Evolutionary conservation across 2,113 vertebrate species (phyloP).

Genomic region (Procavia capensis): DNA sequence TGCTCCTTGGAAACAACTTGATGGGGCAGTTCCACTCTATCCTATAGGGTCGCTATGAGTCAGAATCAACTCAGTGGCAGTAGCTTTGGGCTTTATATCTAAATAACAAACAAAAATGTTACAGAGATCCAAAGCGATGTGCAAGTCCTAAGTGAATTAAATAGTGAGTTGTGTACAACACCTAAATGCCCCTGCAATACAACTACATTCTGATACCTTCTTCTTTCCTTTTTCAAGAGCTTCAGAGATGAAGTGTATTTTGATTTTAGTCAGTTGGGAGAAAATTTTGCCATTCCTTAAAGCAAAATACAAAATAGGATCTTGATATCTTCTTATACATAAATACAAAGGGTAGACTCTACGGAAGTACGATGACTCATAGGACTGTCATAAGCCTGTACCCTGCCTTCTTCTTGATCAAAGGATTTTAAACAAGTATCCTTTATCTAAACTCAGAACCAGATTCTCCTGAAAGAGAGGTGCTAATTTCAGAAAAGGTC

Average conservation of each 20-base stretch:
- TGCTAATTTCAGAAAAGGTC: not conserved
- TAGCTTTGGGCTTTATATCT: no score
- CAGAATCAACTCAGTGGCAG: no score
- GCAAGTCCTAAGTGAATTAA: not conserved
- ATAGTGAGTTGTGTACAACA: not conserved
- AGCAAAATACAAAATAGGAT: not conserved
- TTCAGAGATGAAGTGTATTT: not conserved
- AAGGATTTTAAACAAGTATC: not conserved
- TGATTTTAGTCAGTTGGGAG: not conserved
- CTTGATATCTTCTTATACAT: not conserved
- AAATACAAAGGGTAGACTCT: not conserved
- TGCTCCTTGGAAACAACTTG: no score
- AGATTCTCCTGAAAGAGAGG: not conserved
- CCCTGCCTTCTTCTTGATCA: not conserved
- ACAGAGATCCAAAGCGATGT: not conserved
- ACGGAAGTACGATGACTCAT: not conserved
- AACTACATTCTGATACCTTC: not conserved
- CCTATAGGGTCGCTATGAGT: no score
- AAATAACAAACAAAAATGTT: slow-evolving; percentile 6
- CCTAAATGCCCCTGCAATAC: not conserved
- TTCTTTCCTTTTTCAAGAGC: not conserved
- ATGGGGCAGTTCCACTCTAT: no score
- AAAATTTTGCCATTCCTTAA: not conserved
- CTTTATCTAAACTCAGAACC: not conserved
- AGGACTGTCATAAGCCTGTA: not conserved